Base-by-base conservation (phyloP, 2,888 invertebrate genomes). In the Liposcelis brunnea region DNA sequence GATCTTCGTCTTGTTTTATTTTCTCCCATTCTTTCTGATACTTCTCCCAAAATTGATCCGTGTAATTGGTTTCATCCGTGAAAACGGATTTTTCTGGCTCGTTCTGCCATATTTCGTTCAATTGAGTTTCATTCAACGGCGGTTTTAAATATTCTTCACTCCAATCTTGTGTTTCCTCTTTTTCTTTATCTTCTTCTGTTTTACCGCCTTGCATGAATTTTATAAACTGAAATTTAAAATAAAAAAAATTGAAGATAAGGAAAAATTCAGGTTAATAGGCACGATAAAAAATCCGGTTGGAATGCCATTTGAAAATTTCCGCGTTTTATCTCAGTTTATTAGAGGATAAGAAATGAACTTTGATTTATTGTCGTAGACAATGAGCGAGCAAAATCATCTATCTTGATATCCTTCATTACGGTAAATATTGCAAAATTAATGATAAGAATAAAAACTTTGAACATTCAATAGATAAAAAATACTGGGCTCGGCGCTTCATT, bases 11-110 rank as follows among this genome's bases (percentile, higher is more conserved):
- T 53, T 76, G 71, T 47, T 83, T 78, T 35, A 85, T 67, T 58
- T 80, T 78, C 48, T 77, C 76, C 81, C 86, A 84, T 61, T 85
- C 83, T 50, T 80, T 76, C 64, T 78, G 74, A 31, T 79, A 59
- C 12, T 70, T 69, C 48, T 71, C 64, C 78, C 78, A 79, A 54
- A 74, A 72, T 48, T 68, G 63, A 40, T 59, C 47, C 19, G 50
- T 49, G 61, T 70, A 68, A 26, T 26, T 26, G 8, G 4, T 26
- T 54, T 70, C 70, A 54, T 67, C 63, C 48, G 38, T 46, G 38
- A 31, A 48, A 40, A 1, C 12, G 8, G 31, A 14, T 26, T 2
- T 10, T 21, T 21, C 10, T 15, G 21, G 42, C 42, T 16, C 10
- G 32, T 38, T 32, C 34, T 26, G 26, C 19, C 37, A 36, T 36